phyloP scores from a whole-genome alignment of 1,140 invertebrate genomes.

The Drosophila quadrilineata region DNA sequence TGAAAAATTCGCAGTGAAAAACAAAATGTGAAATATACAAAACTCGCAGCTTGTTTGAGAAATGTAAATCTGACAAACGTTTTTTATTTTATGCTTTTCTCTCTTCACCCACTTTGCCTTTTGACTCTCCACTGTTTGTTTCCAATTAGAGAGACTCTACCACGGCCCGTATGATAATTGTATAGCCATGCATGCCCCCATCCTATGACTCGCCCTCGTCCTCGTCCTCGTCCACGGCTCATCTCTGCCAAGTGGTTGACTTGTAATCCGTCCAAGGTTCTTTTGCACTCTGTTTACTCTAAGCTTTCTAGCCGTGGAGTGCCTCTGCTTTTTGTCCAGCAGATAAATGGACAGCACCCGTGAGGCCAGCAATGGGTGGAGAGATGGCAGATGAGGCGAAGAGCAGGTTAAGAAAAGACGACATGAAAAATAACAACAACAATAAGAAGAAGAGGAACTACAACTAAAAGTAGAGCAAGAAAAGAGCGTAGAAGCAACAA shows the following conservation, averaged over 20 bases:
- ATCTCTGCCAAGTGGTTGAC: neutral
- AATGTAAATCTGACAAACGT: slow-evolving; percentile 71
- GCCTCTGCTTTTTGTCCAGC: slow-evolving; percentile 54
- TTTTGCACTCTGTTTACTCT: slow-evolving; percentile 31
- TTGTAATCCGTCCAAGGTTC: slow-evolving; percentile 39
- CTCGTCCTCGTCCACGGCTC: neutral
- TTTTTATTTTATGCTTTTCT: slow-evolving; percentile 43
- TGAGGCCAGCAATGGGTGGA: slow-evolving; percentile 20
- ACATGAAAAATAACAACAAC: slow-evolving; percentile 38
- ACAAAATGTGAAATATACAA: slow-evolving; percentile 17
- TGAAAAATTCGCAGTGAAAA: neutral
- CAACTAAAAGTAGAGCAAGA: slow-evolving; percentile 28
- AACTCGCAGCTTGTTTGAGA: slow-evolving; percentile 33
- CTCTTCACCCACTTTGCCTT: no score
- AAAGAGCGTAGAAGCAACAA: no score
- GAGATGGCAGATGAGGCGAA: neutral
- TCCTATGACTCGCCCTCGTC: neutral
- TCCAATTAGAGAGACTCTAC: slow-evolving; percentile 65
- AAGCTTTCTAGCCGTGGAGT: slow-evolving; percentile 37
- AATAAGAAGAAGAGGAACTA: slow-evolving; percentile 15
- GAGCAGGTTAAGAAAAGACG: slow-evolving; percentile 39
- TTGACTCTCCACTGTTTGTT: slow-evolving; percentile 72
- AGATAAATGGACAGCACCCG: slow-evolving; percentile 68
- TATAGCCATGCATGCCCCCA: slow-evolving; percentile 65
- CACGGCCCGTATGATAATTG: slow-evolving; percentile 71